Evolutionary conservation across 2,113 vertebrate genomes (phyloP), one percentile per base, ranked within the genome.

Genomic region (Poecile atricapillus): DNA sequence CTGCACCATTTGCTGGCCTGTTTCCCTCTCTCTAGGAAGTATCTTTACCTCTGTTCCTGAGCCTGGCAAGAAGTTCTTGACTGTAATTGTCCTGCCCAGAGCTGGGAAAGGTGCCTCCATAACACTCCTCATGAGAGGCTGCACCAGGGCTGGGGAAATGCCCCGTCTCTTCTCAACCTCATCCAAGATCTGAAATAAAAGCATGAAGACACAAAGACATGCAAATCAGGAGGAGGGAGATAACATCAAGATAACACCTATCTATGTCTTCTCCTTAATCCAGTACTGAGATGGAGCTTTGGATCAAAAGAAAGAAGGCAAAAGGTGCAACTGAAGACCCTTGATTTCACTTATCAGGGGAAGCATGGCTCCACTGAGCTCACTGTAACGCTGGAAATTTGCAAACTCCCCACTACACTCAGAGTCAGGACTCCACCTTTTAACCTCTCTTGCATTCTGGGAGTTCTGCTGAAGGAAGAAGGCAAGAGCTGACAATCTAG

Each of bases 81-180:
- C 98, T 19, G 98, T 97, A 93, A 99, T 99, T 1, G 98, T 99
- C 75, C 99, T 98, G 46, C 99, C 99, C 78, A 99, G 98, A 79
- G 99, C 99, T 28, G 99, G 99, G 93, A 99, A 99, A 17, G 99
- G 99, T 73, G 99, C 99, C 87, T 99, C 99, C 98, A 99, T 99
- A 80, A 99, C 98, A 56, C 99, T 99, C 94, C 99, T 98, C 99
- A 99, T 99, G 78, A 99, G 99, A 49, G 99, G 99, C 97, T 99
- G 99, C 67, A 99, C 99, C 94, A 99, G 97, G 35, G 99, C 99
- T 1, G 99, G 99, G 6, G 99, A 99, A 93, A 99, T 99, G n/a
- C 98, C 98, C 33, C 99, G 97, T 83, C 99, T 98, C 95, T 99
- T 99, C 95, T 99, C 99, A 87, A 99, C 99, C 89, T 99, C 99